Base-by-base conservation (phyloP, 2,888 invertebrate species). In the Leptinotarsa haldemani region DNA sequence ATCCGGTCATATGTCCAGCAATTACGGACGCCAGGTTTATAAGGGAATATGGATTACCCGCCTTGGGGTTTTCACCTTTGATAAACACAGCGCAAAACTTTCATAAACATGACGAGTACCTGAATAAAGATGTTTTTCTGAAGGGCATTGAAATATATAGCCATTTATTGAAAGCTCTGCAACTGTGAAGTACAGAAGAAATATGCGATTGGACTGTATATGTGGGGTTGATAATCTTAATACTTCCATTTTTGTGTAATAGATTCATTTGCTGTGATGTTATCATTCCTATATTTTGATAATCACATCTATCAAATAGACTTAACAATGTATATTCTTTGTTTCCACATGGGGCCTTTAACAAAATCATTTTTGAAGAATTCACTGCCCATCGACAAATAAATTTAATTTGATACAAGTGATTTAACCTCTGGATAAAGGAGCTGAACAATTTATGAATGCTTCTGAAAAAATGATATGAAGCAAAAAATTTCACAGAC, bases 51-150 rank as follows among this genome's bases (percentile, higher is more conserved):
- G 95, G 94, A 7, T 90, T 94, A 70, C 94, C 94, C 2, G 95
- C 95, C 0, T 88, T 98, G 74, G 95, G 97, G 15, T 96, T 98
- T 88, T 95, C 96, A 0, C 97, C 97, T 0, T 94, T 97, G 90
- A 94, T 93, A 80, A 90, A 92, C 82, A 96, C 96, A 0, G 93
- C 92, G 0, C 91, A 95, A 1, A 89, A 94, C 1, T 89, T 97
- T 0, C 98, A 98, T 84, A 95, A 96, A 85, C 94, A 97, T 85
- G 91, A 98, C 85, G 98, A 99, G 85, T 94, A 90, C 83, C 88
- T 98, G 4, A 91, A 92, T 74, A 93, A 93, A 65, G 90, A 92
- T 13, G 90, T 92, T 7, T 97, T 95, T 87, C 87, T 97, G 2
- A 88, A 89, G 16, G 97, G 97, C 4, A 94, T 98, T 73, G 89